Evolutionary conservation across 1,140 invertebrate species (phyloP), one percentile per base, ranked within the genome.

Genomic region (Ostrea denselamellosa): DNA sequence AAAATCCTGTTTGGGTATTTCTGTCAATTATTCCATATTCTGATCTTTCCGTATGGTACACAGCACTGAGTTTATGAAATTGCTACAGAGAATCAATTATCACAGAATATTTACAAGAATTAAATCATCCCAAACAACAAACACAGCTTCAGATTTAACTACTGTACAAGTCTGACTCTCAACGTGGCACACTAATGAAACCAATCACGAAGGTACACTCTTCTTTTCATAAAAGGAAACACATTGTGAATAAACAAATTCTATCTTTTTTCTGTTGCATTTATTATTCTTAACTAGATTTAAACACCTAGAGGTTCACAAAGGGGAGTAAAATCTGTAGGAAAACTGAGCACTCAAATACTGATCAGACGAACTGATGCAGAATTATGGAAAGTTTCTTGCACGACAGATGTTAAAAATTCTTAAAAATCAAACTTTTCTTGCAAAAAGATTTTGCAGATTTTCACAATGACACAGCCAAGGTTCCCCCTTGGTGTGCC

Each of bases 11-110:
- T 71, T 9, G 68, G 25, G 28, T 14, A 71, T 34, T 71, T 44
- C 28, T 71, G 12, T 28, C 22, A 71, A 71, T 9, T 71, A 14
- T 28, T 71, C 68, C 68, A 14, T 25, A 71, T 71, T 71, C 25
- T 71, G 12, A 71, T 71, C 28, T 71, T 71, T 34, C 68, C 68
- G 28, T 71, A 71, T 71, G 68, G 22, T 71, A 71, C 8, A 25
- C 12, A 14, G 68, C 25, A 22, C 65, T 14, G 28, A 34, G 34
- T 44, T 2, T 44, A 58, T 19, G 8, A 62, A 62, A 62, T 62
- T 62, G n/a, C 14, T 62, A 19, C 17, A 17, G 34, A 5, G 5
- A 62, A 17, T 62, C 0, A 19, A 19, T 17, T 19, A 62, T 62
- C 56, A 62, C 56, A 3, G 56, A 62, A 62, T 19, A 19, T 62